Conservation (phyloP, 2,113 vertebrate species). For the Sitta europaea region DNA sequence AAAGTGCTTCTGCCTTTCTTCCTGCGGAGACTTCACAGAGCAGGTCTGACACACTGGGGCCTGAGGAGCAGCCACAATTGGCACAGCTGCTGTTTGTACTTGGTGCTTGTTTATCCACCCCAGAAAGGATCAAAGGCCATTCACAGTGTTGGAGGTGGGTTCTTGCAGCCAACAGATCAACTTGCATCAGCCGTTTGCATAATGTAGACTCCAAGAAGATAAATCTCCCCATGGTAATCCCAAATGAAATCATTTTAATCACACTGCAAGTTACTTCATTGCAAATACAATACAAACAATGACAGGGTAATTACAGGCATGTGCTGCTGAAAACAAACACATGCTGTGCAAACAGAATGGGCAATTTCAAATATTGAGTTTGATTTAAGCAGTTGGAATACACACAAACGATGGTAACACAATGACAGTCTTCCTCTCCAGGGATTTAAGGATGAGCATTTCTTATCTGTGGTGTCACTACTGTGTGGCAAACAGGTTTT, state of each 20-base stretch:
- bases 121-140: neutral
- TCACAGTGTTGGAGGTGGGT: neutral
- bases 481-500: neutral
- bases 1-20: neutral
- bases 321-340: slow-evolving; percentile 50
- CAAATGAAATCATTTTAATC: slow-evolving; percentile 36
- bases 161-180: neutral
- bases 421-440: neutral
- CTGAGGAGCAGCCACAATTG: neutral
- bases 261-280: slow-evolving; percentile 33
- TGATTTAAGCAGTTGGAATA: neutral
- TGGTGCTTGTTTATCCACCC: neutral
- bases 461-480: neutral
- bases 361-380: slow-evolving; percentile 5
- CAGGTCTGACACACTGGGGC: neutral
- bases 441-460: neutral
- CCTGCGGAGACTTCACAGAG: neutral
- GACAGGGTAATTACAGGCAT: slow-evolving; percentile 14
- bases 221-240: slow-evolving; percentile 7
- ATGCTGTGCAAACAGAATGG: slow-evolving; percentile 21
- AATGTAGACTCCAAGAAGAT: neutral
- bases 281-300: slow-evolving; percentile 41
- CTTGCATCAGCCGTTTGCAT: slow-evolving; percentile 13
- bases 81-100: neutral
- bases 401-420: neutral